These are phyloP conservation scores for Plebejus argus DNA, from an alignment of 2,888 invertebrate species.

Conservation along the genomic window DNA sequence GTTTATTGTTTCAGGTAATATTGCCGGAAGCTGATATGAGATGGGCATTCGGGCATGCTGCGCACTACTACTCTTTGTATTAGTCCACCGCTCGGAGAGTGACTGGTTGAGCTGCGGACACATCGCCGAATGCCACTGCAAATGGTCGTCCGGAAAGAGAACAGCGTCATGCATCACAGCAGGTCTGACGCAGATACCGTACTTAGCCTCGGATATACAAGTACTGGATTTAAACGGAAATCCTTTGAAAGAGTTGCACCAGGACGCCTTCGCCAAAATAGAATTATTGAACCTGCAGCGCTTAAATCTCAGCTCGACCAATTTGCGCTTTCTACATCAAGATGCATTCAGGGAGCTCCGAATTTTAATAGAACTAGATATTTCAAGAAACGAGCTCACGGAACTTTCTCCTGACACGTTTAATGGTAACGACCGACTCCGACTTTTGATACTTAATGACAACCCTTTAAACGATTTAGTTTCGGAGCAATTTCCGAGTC, in stretches of 20 bases:
- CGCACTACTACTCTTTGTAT: slow-evolving; percentile 54
- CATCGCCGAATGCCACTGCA: slow-evolving; percentile 88
- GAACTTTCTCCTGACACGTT: slow-evolving; percentile 90
- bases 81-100: slow-evolving; percentile 61
- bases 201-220: slow-evolving; percentile 78
- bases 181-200: slow-evolving; percentile 86
- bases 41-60: slow-evolving; percentile 67
- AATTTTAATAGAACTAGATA: slow-evolving; percentile 92
- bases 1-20: slow-evolving; percentile 62
- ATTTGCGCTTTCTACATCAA: slow-evolving; percentile 86
- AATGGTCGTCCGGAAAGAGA: slow-evolving; percentile 95
- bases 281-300: slow-evolving; percentile 92
- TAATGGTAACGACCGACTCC: slow-evolving; percentile 89
- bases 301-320: slow-evolving; percentile 88
- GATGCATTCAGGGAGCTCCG: slow-evolving; percentile 91
- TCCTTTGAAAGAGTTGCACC: slow-evolving; percentile 84
- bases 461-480: slow-evolving; percentile 88
- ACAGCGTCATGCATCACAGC: slow-evolving; percentile 91
- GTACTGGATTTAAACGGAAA: slow-evolving; percentile 90
- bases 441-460: slow-evolving; percentile 88
- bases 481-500: slow-evolving; percentile 88
- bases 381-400: slow-evolving; percentile 89
- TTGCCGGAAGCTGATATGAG: slow-evolving; percentile 56
- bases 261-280: slow-evolving; percentile 89
- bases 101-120: slow-evolving; percentile 94